phyloP scores from a whole-genome alignment of 92 coral and sea anemone species.

The Parazoanthus atlanticus region DNA sequence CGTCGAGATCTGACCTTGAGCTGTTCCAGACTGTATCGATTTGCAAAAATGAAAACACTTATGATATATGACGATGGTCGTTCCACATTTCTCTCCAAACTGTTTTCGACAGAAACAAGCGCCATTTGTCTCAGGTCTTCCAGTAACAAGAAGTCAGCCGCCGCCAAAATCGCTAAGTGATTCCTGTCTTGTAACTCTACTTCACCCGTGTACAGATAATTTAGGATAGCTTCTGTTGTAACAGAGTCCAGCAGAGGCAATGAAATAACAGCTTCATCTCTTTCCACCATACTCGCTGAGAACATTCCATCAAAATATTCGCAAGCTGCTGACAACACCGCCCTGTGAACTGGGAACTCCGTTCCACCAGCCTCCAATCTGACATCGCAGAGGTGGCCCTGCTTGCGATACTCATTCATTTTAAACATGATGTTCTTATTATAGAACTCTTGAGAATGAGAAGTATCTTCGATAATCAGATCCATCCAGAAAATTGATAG shows the following conservation, averaged over 20 bases:
- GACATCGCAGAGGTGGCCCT: constrained; percentile 2
- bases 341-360: constrained; percentile 1
- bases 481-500: neutral
- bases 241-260: constrained; percentile 8
- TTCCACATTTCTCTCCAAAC: neutral
- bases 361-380: constrained; percentile 6
- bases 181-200: neutral
- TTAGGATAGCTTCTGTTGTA: constrained; percentile 12
- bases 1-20: constrained; percentile 23
- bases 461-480: neutral
- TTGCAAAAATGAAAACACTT: neutral
- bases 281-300: constrained; percentile 2
- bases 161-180: neutral
- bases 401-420: constrained; percentile 21
- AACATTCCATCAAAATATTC: constrained; percentile 1
- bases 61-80: neutral
- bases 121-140: neutral
- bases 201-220: constrained; percentile 12
- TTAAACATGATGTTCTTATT: constrained; percentile 1
- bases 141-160: constrained; percentile 6
- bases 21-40: constrained; percentile 9
- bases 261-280: neutral
- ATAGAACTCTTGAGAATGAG: constrained; percentile 1
- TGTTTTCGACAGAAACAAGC: neutral
- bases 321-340: neutral